Evolutionary conservation across 2,113 vertebrate species (phyloP).

Genomic region (Todiramphus chloris): DNA sequence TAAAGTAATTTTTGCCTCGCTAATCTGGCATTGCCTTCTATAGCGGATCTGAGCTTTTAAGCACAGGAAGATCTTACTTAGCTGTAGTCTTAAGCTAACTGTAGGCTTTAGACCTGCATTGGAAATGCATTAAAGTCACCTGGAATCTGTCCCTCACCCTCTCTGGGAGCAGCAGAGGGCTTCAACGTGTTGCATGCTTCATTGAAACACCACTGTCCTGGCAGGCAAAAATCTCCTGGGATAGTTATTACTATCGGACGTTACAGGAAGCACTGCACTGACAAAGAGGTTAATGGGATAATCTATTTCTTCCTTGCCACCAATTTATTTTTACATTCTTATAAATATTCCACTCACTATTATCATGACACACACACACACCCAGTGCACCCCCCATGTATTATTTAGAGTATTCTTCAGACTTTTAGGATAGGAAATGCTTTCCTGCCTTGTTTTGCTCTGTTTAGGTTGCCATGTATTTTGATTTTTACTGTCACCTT

Average conservation of each 20-base stretch:
- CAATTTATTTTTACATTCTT: not conserved
- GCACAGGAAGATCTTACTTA: conserved; percentile 13
- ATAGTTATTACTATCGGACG: not conserved
- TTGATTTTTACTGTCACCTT: not conserved
- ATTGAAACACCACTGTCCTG: not conserved
- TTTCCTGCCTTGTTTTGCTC: not conserved
- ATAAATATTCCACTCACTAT: not conserved
- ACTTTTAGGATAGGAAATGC: not conserved
- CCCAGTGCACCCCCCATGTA: not conserved
- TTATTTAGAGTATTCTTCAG: not conserved
- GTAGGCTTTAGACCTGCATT: not conserved
- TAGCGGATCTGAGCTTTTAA: not conserved
- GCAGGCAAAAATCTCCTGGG: not conserved
- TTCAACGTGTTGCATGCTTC: fast-evolving
- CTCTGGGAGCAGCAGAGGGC: fast-evolving
- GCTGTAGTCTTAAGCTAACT: not conserved
- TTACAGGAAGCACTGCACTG: not conserved
- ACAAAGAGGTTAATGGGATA: not conserved
- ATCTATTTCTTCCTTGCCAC: not conserved
- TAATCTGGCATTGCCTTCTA: not conserved
- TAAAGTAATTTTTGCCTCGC: not conserved
- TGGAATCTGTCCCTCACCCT: not conserved
- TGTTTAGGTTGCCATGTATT: not conserved
- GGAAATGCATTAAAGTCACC: conserved; percentile 29
- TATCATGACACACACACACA: not conserved